These are phyloP conservation scores for Callosobruchus maculatus DNA, from an alignment of 2,888 invertebrate species.

Conservation along the genomic window DNA sequence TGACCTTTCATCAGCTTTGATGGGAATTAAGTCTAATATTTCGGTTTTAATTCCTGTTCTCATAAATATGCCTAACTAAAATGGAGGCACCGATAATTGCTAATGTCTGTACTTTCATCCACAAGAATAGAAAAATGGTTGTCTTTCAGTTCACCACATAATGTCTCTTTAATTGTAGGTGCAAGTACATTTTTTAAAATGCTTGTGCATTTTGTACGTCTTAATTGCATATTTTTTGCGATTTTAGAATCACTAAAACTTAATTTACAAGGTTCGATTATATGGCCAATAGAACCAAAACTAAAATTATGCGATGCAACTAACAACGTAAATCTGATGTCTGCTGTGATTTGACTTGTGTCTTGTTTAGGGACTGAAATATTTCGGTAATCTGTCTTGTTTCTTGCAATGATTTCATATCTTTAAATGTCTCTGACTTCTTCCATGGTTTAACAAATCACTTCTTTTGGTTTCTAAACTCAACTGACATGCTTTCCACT, in stretches of 20 bases:
- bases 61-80: no score
- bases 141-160: no score
- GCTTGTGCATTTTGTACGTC: constrained; percentile 6
- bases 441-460: constrained; percentile 4
- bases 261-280: constrained; percentile 2
- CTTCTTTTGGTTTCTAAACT: constrained; percentile 2
- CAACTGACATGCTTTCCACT: not conserved
- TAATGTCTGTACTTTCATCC: no score
- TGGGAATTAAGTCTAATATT: no score
- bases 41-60: no score
- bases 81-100: no score
- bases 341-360: not conserved
- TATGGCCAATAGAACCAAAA: constrained; percentile 6
- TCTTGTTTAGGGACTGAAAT: not conserved
- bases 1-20: no score
- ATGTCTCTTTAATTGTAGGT: no score
- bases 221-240: constrained; percentile 1
- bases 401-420: not conserved
- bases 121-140: no score
- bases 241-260: constrained; percentile 5
- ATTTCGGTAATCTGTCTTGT: not conserved
- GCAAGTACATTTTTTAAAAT: constrained; percentile 1
- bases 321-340: constrained; percentile 5
- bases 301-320: constrained; percentile 7
- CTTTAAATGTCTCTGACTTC: constrained; percentile 1